Evolutionary conservation across 2,888 invertebrate genomes (phyloP), one percentile per base, ranked within the genome.

Genomic region (Mesorhabditis belari): DNA sequence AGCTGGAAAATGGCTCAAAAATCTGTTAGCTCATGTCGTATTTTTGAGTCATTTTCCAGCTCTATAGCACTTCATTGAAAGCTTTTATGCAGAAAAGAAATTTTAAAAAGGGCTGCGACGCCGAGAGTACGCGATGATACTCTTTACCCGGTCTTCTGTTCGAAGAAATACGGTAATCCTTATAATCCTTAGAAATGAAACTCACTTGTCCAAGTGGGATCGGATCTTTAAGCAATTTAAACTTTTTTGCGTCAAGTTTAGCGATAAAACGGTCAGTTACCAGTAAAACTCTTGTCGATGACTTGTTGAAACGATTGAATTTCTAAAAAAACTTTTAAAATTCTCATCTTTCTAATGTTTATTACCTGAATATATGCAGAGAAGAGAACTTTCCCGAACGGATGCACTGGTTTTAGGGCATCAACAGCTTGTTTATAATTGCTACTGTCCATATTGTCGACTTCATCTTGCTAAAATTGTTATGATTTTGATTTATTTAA

Each of bases 211-310:
- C 64, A 24, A 77, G 59, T 12, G 79, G 80, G 27, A 81, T 81
- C 19, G 81, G 76, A 44, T 74, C 77, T 65, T 80, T 82, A 77
- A 84, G 73, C 19, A 81, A 71, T 66, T 83, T 83, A 75, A 83
- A 84, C 61, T 81, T 82, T 70, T 83, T 83, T 2, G 80, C 80
- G 69, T 84, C 83, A 63, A 84, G 72, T 67, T 84, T 84, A 67
- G 83, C 83, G 64, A 84, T 80, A 64, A 80, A 82, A 49, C 81
- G 81, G 68, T 84, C 83, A 6, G 84, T 84, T 52, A 84, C 70
- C 29, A 82, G 72, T 2, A 84, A 64, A 2, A 81, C 83, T 60
- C 84, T 73, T 55, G 82, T 78, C 6, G 83, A 80, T 29, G 81
- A 81, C 72, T 83, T 82, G 73, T 81, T 82, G 73, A 81, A 81